Evolutionary conservation across 92 coral and sea anemone species (phyloP).

Genomic region (Umimayanthus chanpuru): DNA sequence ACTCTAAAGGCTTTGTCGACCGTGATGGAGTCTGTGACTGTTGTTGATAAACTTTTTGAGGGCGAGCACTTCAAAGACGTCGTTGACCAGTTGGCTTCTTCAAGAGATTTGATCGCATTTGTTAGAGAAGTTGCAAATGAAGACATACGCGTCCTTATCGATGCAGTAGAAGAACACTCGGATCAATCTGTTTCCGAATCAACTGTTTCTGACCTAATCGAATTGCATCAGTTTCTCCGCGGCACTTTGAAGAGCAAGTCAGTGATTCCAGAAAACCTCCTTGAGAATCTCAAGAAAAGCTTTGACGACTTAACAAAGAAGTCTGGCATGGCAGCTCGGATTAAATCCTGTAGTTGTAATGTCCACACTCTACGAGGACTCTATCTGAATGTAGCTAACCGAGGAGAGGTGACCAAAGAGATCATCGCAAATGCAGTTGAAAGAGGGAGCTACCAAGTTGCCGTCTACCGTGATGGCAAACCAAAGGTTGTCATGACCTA

Average conservation of each 20-base stretch:
- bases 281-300: slow-evolving; percentile 35
- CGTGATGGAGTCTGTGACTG: slow-evolving; percentile 34
- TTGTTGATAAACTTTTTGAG: slow-evolving; percentile 51
- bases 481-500: slow-evolving; percentile 70
- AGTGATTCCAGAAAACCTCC: slow-evolving; percentile 48
- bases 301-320: slow-evolving; percentile 48
- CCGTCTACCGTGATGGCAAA: slow-evolving; percentile 42
- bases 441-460: slow-evolving; percentile 71
- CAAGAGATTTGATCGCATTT: slow-evolving; percentile 74
- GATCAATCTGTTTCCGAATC: slow-evolving; percentile 94
- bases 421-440: slow-evolving; percentile 78
- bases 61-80: slow-evolving; percentile 62
- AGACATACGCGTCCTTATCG: slow-evolving; percentile 87
- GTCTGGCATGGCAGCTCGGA: slow-evolving; percentile 81
- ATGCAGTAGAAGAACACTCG: slow-evolving; percentile 98
- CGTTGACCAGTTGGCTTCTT: slow-evolving; percentile 61
- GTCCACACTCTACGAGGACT: slow-evolving; percentile 90
- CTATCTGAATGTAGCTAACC: slow-evolving; percentile 87
- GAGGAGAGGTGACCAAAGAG: slow-evolving; percentile 89
- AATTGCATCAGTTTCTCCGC: slow-evolving; percentile 86
- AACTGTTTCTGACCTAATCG: slow-evolving; percentile 90
- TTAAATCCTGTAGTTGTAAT: slow-evolving; percentile 72
- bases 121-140: slow-evolving; percentile 82
- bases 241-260: slow-evolving; percentile 55
- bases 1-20: slow-evolving; percentile 22